These are phyloP conservation scores for Bemisia tabaci DNA, from an alignment of 1,140 invertebrate genomes.

Conservation along the genomic window DNA sequence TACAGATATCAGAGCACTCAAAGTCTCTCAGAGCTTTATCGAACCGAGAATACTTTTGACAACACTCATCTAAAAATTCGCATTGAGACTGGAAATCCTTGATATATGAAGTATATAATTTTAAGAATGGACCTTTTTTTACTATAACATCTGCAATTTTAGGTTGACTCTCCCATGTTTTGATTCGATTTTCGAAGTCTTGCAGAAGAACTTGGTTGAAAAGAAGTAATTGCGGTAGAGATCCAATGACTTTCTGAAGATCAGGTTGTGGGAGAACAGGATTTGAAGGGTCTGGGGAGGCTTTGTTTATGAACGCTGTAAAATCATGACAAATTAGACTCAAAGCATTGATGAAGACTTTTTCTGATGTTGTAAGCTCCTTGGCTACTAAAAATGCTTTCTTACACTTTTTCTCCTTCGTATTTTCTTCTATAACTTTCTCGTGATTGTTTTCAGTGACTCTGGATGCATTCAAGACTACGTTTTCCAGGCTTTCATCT, in stretches of 20 bases:
- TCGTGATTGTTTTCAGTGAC: constrained; percentile 12
- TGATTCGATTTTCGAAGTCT: constrained; percentile 46
- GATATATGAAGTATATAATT: constrained; percentile 57
- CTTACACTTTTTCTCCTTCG: constrained; percentile 27
- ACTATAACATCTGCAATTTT: constrained; percentile 61
- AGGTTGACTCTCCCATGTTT: constrained; percentile 41
- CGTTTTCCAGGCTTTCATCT: constrained; percentile 6
- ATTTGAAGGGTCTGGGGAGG: constrained; percentile 31
- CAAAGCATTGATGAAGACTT: constrained; percentile 51
- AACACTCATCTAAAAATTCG: constrained; percentile 43
- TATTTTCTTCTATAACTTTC: constrained; percentile 16
- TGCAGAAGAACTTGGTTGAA: constrained; percentile 50
- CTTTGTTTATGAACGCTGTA: constrained; percentile 36
- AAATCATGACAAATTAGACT: constrained; percentile 55
- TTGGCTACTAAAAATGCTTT: constrained; percentile 43
- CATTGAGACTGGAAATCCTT: constrained; percentile 51
- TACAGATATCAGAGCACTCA: constrained; percentile 47
- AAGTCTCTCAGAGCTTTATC: constrained; percentile 46
- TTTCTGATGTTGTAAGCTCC: constrained; percentile 54
- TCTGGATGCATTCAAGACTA: constrained; percentile 10
- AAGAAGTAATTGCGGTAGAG: constrained; percentile 40
- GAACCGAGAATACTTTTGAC: constrained; percentile 45
- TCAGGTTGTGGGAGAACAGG: constrained; percentile 36
- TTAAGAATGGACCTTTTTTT: constrained; percentile 59
- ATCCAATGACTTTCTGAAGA: constrained; percentile 42